Base-by-base conservation (phyloP, 2,113 vertebrate genomes). In the Illadopsis cleaveri region DNA sequence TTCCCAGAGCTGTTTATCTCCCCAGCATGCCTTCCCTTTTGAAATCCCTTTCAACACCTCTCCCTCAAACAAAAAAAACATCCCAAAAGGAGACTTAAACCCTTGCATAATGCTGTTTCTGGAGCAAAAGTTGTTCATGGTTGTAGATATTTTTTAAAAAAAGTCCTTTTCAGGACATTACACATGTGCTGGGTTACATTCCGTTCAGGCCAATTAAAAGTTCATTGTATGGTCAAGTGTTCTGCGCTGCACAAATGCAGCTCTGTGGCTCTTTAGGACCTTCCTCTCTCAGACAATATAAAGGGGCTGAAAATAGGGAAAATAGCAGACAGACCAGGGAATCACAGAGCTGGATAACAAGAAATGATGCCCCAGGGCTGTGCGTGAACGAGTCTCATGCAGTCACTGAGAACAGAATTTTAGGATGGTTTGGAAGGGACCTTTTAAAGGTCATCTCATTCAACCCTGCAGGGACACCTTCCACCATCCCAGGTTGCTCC, bases 331-430 rank as follows among this genome's bases (percentile, higher is more conserved):
- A 83, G 22, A 61, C 3, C 37, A 65, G 24, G 21, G 81, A 86
- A 40, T 54, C 37, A 18, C 38, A 54, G 51, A n/a, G 82, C 54
- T 38, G 60, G 25, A 10, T 6, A 37, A 25, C 5, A 18, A 66
- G 51, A 69, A 81, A 40, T 12, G 2, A 23, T 33, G n/a, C 25
- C 48, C n/a, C 10, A 16, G n/a, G 57, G 42, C 27, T 61, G 9
- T 2, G 1, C n/a, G 45, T 0, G 31, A 71, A 18, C 0, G 0
- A 86, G 30, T 8, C 45, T 81, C 30, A 8, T 1, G 3, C 0
- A 38, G 11, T 33, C 27, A n/a, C 18, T 1, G 1, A 3, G 7
- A 64, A 70, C 0, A 73, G 24, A 68, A 60, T 76, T 53, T 73
- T 5, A 82, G 70, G 61, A 47, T 47, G n/a, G 61, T 54, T 69